Conservation (phyloP, 2,797 vertebrate species). For the Coreius guichenoti region DNA sequence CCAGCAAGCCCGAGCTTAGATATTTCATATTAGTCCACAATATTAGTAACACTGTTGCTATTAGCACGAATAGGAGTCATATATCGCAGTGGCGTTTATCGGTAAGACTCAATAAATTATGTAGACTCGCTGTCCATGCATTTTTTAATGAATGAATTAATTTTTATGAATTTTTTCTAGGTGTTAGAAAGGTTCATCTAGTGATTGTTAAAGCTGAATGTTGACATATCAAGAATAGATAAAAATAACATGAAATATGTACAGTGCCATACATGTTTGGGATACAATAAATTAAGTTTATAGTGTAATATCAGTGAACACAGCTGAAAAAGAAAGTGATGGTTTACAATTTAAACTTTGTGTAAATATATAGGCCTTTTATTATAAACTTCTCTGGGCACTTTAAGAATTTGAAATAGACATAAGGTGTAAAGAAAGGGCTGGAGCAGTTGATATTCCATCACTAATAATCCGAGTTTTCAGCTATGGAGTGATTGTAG, state of each 20-base stretch:
- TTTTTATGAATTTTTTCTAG: not conserved
- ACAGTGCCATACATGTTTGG: constrained; percentile 36
- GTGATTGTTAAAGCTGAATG: not conserved
- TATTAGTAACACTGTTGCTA: constrained; percentile 38
- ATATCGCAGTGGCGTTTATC: constrained; percentile 9
- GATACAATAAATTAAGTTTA: constrained; percentile 46
- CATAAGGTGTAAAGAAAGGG: constrained; percentile 47
- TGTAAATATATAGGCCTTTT: constrained; percentile 55
- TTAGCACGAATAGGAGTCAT: not conserved
- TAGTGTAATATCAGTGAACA: constrained; percentile 27
- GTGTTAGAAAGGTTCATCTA: constrained; percentile 7
- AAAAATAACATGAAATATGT: constrained; percentile 45
- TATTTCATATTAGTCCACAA: constrained; percentile 24
- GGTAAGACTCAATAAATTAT: constrained; percentile 25
- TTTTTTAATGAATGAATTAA: constrained; percentile 17
- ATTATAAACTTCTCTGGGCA: constrained; percentile 61
- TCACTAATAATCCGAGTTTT: not conserved
- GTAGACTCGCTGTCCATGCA: constrained; percentile 47
- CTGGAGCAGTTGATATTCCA: not conserved
- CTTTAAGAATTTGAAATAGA: constrained; percentile 57
- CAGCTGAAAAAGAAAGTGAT: not conserved
- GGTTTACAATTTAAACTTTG: constrained; percentile 39
- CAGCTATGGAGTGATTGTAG: not conserved
- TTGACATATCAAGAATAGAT: constrained; percentile 36
- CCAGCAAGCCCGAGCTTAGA: constrained; percentile 33